Evolutionary conservation across 2,797 vertebrate species (phyloP).

Genomic region (Ctenopoma multispine): DNA sequence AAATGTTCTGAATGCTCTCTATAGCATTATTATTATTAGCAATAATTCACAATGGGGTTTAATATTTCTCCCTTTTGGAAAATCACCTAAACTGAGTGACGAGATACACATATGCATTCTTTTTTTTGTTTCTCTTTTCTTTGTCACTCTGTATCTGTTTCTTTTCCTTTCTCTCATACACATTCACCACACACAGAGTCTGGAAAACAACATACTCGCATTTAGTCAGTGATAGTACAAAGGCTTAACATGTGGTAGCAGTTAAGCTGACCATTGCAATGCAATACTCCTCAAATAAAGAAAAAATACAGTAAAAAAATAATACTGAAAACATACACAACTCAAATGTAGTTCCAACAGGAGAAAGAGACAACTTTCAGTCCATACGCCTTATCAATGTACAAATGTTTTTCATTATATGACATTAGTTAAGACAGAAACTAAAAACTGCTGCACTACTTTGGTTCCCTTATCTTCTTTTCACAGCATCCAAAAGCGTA

Average conservation of each 20-base stretch:
- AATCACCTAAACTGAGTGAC: constrained; percentile 11
- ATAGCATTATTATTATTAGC: too few species aligned
- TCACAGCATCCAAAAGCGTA: constrained; percentile 4
- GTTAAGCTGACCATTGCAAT: constrained; percentile 68
- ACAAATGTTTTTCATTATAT: not conserved
- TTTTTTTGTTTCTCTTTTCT: constrained; percentile 30
- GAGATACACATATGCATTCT: constrained; percentile 20
- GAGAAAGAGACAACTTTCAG: constrained; percentile 22
- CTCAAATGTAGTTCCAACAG: constrained; percentile 19
- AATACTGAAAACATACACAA: constrained; percentile 36
- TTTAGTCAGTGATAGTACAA: constrained; percentile 65
- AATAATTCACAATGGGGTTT: too few species aligned
- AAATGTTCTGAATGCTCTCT: too few species aligned
- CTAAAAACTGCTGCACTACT: not conserved
- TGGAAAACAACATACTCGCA: constrained; percentile 71
- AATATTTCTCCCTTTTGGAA: constrained; percentile 20
- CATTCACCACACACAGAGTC: constrained; percentile 62
- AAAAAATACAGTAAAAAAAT: constrained; percentile 35
- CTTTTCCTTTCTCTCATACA: constrained; percentile 27
- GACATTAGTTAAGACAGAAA: constrained; percentile 11
- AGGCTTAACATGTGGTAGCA: constrained; percentile 72
- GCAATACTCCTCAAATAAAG: constrained; percentile 54
- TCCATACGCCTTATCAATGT: constrained; percentile 6
- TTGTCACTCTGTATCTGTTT: constrained; percentile 40
- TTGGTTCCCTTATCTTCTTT: constrained; percentile 26